Evolutionary conservation across 2,113 vertebrate genomes (phyloP), one percentile per base, ranked within the genome.

Genomic region (Haliaeetus leucogaster): DNA sequence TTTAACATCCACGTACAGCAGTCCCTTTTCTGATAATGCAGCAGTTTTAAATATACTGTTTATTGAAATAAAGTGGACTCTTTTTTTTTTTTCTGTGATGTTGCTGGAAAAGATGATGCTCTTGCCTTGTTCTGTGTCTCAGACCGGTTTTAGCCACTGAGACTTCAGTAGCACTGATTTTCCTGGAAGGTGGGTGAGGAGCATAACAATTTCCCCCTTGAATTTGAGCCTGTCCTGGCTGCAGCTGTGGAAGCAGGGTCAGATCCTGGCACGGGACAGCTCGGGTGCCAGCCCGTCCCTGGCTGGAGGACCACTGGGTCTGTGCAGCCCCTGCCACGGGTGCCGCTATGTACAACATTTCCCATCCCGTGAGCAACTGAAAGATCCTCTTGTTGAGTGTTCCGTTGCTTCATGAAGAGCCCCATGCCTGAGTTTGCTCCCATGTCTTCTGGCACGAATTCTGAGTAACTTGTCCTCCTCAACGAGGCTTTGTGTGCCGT

Each of bases 1-100:
- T 94, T 96, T 95, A 96, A 95, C 93, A 36, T 52, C 55, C 56
- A 45, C 13, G 0, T 32, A 25, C 95, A 95, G 76, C 84, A 93
- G 90, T 65, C 77, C 40, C 23, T 92, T 90, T 92, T 77, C 84
- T 90, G 79, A 70, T 91, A 86, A 29, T 15, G n/a, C 71, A 43
- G 32, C 11, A 15, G 38, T 63, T 91, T 80, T 47, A 89, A 88
- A 82, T 87, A 45, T 2, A 43, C 36, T 70, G 25, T 63, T 72
- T 78, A 42, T 59, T 4, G 18, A 88, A 95, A 88, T 72, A 59
- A 84, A 77, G 50, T 27, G 40, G 36, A 8, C 22, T 48, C 22
- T 47, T 25, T 53, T 3, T 48, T n/a, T n/a, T 48, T 50, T 52
- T 26, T 15, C 27, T 8, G 3, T 32, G n/a, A 9, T 89, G 21